A percentile compares a stretch with the other conserved stretches of the same genome.
Conservation (phyloP, 2,113 vertebrate species). For the Brachypodius melanocephalos region DNA sequence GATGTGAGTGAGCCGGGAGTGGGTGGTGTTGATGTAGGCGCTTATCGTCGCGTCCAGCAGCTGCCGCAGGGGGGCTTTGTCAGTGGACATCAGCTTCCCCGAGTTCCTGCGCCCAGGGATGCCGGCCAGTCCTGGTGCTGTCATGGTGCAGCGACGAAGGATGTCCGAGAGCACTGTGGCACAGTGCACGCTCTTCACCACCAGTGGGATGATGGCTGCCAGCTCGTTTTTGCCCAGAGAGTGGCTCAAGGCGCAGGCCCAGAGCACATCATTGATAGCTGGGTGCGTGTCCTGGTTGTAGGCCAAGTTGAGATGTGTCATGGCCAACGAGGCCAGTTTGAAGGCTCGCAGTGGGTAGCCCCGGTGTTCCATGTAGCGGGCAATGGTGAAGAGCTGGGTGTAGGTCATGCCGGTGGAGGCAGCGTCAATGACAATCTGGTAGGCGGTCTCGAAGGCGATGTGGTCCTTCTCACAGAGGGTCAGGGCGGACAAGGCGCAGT, state of each 20-base stretch:
- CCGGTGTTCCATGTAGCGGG: slow-evolving; percentile 97
- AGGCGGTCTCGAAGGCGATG: slow-evolving; percentile 97
- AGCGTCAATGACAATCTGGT: slow-evolving; percentile 95
- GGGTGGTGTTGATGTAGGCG: slow-evolving; percentile 98
- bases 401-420: slow-evolving; percentile 95
- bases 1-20: slow-evolving; percentile 97
- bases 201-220: slow-evolving; percentile 92
- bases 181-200: slow-evolving; percentile 97
- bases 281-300: slow-evolving; percentile 99
- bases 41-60: slow-evolving; percentile 95
- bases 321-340: slow-evolving; percentile 94
- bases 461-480: slow-evolving; percentile 98
- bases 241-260: slow-evolving; percentile 97
- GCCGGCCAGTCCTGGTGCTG: slow-evolving; percentile 90
- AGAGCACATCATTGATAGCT: slow-evolving; percentile 97
- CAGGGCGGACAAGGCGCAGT: slow-evolving; percentile 94
- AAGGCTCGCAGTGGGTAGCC: slow-evolving; percentile 96
- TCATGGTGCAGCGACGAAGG: slow-evolving; percentile 94
- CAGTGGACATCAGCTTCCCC: slow-evolving; percentile 96
- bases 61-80: slow-evolving; percentile 95
- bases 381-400: slow-evolving; percentile 97
- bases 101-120: slow-evolving; percentile 96
- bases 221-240: slow-evolving; percentile 98
- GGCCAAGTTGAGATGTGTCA: slow-evolving; percentile 97
- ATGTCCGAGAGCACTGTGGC: slow-evolving; percentile 97